phyloP scores from a whole-genome alignment of 2,888 invertebrate species.

The Alloplasta piceator region DNA sequence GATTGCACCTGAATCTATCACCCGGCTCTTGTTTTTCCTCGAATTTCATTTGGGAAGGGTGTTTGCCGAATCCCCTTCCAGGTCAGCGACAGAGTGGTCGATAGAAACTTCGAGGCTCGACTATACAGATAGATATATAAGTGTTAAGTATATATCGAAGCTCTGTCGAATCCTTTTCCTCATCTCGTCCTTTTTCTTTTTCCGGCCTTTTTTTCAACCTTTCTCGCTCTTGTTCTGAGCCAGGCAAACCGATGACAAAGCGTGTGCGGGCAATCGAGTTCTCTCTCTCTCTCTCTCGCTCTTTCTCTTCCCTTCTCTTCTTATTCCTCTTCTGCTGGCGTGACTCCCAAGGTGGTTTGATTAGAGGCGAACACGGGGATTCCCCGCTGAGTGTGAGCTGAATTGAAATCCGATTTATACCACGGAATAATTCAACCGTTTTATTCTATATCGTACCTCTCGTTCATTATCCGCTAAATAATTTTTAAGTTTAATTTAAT shows the following conservation, averaged over 20 bases:
- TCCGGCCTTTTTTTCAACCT: background rate
- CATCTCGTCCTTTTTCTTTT: background rate
- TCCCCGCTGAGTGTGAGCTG: conserved; percentile 63
- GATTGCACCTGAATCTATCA: conserved; percentile 64
- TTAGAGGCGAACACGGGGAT: conserved; percentile 69
- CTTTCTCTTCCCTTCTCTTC: background rate
- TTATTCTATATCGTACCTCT: conserved; percentile 58
- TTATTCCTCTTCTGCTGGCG: conserved; percentile 1
- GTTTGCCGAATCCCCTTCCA: conserved; percentile 65
- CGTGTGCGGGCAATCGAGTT: conserved; percentile 56
- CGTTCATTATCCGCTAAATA: background rate
- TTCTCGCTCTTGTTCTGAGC: conserved; percentile 30
- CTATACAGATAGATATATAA: background rate
- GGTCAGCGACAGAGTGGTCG: conserved; percentile 60
- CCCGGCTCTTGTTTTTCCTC: conserved; percentile 61
- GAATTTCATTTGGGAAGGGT: conserved; percentile 63
- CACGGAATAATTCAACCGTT: conserved; percentile 61
- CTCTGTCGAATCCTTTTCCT: conserved; percentile 38
- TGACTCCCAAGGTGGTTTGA: conserved; percentile 66
- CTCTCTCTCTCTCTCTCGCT: conserved; percentile 6
- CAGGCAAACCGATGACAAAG: conserved; percentile 59
- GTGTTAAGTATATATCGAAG: background rate
- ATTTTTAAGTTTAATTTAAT: too few species aligned
- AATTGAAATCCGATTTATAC: conserved; percentile 69
- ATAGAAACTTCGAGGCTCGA: conserved; percentile 49